Percentiles rank a stretch among this genome's conserved stretches.
These are phyloP conservation scores for Novumbra hubbsi DNA, from an alignment of 2,797 vertebrate species.

Conservation along the genomic window DNA sequence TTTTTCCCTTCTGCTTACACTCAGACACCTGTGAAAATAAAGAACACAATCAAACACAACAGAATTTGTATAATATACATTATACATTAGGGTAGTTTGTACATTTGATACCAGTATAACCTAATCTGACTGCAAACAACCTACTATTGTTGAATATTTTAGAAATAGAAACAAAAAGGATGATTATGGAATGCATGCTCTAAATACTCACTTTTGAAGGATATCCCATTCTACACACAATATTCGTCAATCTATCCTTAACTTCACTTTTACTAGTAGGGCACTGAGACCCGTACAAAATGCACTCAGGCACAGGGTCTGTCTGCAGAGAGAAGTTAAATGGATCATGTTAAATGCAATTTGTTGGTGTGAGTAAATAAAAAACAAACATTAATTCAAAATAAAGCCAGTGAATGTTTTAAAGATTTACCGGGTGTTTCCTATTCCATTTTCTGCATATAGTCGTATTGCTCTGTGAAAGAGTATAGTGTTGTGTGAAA, in stretches of 20 bases:
- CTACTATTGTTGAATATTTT: background rate
- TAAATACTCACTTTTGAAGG: constrained; percentile 7
- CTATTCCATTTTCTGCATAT: background rate
- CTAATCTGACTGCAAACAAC: background rate
- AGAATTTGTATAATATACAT: too few species aligned
- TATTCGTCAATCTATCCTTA: background rate
- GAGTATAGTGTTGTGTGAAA: background rate
- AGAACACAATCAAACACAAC: background rate
- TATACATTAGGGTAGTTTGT: too few species aligned
- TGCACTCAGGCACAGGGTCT: constrained; percentile 8
- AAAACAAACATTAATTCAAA: background rate
- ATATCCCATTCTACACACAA: background rate
- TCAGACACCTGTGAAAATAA: background rate
- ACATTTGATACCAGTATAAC: background rate
- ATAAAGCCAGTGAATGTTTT: background rate
- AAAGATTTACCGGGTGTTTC: background rate
- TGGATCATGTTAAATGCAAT: too few species aligned
- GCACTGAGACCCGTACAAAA: constrained; percentile 18
- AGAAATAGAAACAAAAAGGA: background rate
- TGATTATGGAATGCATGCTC: background rate
- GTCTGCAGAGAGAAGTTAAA: background rate
- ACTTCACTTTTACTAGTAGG: background rate
- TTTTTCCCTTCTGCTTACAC: background rate
- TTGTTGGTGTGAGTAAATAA: background rate
- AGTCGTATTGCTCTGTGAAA: background rate